Base-by-base conservation (phyloP, 2,797 vertebrate genomes). In the Pseudocheirus occidentalis region DNA sequence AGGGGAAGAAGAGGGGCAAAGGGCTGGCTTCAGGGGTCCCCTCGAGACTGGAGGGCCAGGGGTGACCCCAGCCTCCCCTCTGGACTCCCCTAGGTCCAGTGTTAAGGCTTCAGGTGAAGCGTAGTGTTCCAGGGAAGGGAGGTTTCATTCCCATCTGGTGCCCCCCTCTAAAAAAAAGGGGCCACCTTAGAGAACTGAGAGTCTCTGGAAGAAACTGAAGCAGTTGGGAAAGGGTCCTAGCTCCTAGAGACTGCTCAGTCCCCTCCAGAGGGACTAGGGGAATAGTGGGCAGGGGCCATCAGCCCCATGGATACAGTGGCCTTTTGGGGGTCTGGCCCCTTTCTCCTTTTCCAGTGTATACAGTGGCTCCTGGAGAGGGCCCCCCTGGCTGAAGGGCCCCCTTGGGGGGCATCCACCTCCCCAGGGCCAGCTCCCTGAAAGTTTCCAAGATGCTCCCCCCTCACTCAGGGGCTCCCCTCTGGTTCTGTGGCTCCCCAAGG, bases 61-160 rank as follows among this genome's bases (percentile, higher is more conserved):
- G 34, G 93, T 95, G 93, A 52, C 56, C 11, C 87, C 62, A 95
- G 81, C 34, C 95, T 93, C 91, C 96, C 96, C 95, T 53, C 62
- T 12, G 54, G 53, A n/a, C 34, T n/a, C 14, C 66, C 55, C 55
- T 27, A 29, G 16, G 28, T 97, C 96, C 96, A 97, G 97, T 98
- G 96, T 97, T 95, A 95, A 95, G 97, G 97, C 97, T 97, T 98
- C 96, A 96, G 97, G 98, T 98, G 97, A 97, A 97, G 97, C 97
- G 97, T 98, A 98, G 98, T 98, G 97, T 98, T 98, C 97, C 96
- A 89, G 96, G 94, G 28, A 34, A 46, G n/a, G 73, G 40, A 87
- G 40, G 73, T 46, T 87, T 87, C 40, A 87, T 50, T 21, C 40
- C 40, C 40, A 27, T 87, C 73, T 87, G 46, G 14, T 50, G 40